Base-by-base conservation (phyloP, 2,113 vertebrate species). In the Amphilophus citrinellus region DNA sequence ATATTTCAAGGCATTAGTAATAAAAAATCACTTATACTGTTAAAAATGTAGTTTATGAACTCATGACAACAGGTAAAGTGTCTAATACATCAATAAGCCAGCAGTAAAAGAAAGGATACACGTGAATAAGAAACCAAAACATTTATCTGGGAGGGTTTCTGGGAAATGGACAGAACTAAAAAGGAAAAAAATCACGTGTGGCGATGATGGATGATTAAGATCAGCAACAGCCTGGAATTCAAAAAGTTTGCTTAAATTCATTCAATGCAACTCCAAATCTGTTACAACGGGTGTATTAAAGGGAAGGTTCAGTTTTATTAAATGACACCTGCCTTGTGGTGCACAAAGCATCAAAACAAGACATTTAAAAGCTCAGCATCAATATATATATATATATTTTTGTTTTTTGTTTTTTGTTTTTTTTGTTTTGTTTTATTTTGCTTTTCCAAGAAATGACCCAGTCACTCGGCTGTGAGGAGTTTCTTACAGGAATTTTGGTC, bases 351-450 rank as follows among this genome's bases (percentile, higher is more conserved):
- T 22, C 65, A 71, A 30, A 71, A 71, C 24, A 27, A 22, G 2
- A 44, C 0, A 66, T 6, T 0, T 15, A 17, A 44, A 66, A 66
- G 15, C 39, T 44, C n/a, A 66, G 14, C 42, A 68, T 27, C 42
- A 0, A 22, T 68, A 27, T 27, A 27, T 27, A 27, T 27, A 27
- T 27, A 27, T 32, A 5, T 32, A 1, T 32, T 32, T 32, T 32
- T 32, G 30, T 30, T 30, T 30, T 32, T 32, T 32, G 35, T 37
- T 37, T 37, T 37, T 37, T 24, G 24, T 24, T 24, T 24, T 2
- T 24, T 24, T 24, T 24, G 24, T 24, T 24, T 24, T 2, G 24
- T 27, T 27, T 27, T 3, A 27, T 27, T 27, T 27, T 27, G 27
- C 27, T 27, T 27, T 27, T 27, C 27, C 24, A 73, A 32, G 1